Conservation (phyloP, 2,888 invertebrate species). For the Nipponacmea schrenckii region DNA sequence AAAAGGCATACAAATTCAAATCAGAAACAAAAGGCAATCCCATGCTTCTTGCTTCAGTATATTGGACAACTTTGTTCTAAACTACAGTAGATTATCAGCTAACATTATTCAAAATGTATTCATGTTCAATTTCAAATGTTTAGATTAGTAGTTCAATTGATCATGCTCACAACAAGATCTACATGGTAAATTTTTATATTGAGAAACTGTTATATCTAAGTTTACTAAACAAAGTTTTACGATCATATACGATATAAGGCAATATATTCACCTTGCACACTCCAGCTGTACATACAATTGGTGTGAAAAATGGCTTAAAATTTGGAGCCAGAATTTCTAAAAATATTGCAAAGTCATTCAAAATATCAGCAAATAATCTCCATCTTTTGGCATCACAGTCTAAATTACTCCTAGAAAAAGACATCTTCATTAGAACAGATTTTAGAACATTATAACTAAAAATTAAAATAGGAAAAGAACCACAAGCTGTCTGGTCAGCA, state of each 20-base stretch:
- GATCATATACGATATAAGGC: no score
- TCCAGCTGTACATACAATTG: constrained; percentile 69
- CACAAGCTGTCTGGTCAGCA: no score
- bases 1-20: not conserved
- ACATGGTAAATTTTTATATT: no score
- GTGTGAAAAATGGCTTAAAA: constrained; percentile 69
- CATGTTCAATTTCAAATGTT: no score
- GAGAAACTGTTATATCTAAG: no score
- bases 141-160: no score
- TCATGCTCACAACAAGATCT: no score
- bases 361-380: constrained; percentile 88
- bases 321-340: constrained; percentile 85
- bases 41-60: no score
- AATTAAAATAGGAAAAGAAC: no score
- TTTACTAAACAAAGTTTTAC: no score
- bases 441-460: no score
- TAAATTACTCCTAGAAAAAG: constrained; percentile 72
- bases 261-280: constrained; percentile 61
- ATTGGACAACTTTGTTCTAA: no score
- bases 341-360: constrained; percentile 91
- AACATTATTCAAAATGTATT: not conserved
- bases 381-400: constrained; percentile 95
- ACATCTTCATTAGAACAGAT: not conserved
- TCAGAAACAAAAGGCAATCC: not conserved
- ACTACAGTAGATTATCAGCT: not conserved